These are phyloP conservation scores for Stenotaenia linearis DNA, from an alignment of 2,888 invertebrate species.

Conservation along the genomic window DNA sequence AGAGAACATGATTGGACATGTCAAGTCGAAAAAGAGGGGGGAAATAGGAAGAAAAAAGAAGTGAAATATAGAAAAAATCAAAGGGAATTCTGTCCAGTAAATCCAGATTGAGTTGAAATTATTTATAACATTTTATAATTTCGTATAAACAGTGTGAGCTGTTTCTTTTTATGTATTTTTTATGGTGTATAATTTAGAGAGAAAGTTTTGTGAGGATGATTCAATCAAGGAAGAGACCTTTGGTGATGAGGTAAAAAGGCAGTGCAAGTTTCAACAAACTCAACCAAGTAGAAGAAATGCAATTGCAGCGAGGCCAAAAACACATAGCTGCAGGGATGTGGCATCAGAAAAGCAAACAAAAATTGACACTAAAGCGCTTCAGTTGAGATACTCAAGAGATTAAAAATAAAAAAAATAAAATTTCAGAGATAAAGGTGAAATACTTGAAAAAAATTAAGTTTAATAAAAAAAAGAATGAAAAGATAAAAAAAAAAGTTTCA, in stretches of 20 bases:
- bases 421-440: neutral
- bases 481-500: no score
- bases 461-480: neutral
- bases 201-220: neutral
- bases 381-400: neutral
- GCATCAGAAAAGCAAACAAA: neutral
- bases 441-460: neutral
- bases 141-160: neutral
- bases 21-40: neutral
- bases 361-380: neutral
- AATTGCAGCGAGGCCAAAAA: neutral
- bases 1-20: neutral
- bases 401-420: neutral
- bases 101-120: neutral
- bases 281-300: neutral
- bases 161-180: no score
- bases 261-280: neutral
- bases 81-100: neutral
- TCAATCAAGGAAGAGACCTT: neutral
- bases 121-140: neutral
- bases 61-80: neutral
- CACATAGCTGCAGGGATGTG: neutral
- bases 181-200: neutral
- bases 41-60: neutral
- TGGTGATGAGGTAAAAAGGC: neutral